phyloP scores from a whole-genome alignment of 2,113 vertebrate species.

The Oenanthe melanoleuca region DNA sequence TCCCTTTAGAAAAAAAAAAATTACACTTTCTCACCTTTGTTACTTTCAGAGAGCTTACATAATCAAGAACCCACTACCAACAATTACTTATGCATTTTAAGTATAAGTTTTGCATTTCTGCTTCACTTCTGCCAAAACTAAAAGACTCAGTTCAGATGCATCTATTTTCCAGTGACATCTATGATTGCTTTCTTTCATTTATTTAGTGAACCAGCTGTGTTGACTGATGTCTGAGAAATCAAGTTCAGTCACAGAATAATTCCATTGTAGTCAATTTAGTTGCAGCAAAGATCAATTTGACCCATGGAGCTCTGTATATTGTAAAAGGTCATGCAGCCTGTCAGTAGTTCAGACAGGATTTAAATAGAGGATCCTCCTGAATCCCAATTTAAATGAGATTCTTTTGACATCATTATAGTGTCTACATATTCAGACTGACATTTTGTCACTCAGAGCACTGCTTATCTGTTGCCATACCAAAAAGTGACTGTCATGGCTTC shows the following conservation, averaged over 20 bases:
- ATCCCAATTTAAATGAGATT: constrained; percentile 6
- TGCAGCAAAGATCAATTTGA: not conserved
- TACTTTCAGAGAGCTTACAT: not conserved
- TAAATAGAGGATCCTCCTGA: constrained; percentile 33
- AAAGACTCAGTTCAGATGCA: not conserved
- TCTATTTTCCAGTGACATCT: not conserved
- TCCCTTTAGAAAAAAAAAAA: not conserved
- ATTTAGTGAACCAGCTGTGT: constrained; percentile 24
- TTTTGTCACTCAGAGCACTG: not conserved
- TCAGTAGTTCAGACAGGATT: constrained; percentile 27
- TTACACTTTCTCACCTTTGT: not conserved
- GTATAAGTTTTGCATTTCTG: not conserved
- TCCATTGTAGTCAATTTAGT: constrained; percentile 18
- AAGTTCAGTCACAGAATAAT: constrained; percentile 27
- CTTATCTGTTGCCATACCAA: not conserved
- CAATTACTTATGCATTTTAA: not conserved
- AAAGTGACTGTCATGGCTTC: not conserved
- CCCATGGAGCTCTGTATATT: not conserved
- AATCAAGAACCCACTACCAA: not conserved
- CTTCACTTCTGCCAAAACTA: not conserved
- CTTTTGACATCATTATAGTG: constrained; percentile 28
- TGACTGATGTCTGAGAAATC: constrained; percentile 39
- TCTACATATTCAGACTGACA: constrained; percentile 23
- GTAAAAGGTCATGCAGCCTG: constrained; percentile 25
- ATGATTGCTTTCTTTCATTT: constrained; percentile 4